phyloP scores from a whole-genome alignment of 2,888 invertebrate species.

The Nezara viridula region DNA sequence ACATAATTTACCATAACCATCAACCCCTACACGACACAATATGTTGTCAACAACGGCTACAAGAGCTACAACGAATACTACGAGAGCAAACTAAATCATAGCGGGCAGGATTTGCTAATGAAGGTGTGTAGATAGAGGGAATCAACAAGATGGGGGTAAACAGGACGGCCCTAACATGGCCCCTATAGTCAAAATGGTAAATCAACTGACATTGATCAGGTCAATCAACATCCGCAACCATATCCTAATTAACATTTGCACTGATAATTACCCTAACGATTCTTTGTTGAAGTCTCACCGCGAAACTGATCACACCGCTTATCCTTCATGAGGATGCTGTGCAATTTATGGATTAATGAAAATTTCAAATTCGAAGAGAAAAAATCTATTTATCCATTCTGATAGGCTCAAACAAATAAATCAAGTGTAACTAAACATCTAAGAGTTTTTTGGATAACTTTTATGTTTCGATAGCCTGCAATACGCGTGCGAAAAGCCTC shows the following conservation, averaged over 20 bases:
- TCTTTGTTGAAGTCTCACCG: background rate
- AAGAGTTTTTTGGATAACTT: too few species aligned
- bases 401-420: too few species aligned
- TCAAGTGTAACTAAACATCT: too few species aligned
- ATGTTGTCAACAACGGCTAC: background rate
- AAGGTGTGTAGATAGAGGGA: slow-evolving; percentile 13
- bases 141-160: slow-evolving; percentile 3
- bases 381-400: too few species aligned
- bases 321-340: background rate
- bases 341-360: too few species aligned
- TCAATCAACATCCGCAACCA: slow-evolving; percentile 40
- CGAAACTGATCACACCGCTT: background rate
- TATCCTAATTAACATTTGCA: slow-evolving; percentile 20
- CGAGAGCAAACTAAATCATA: background rate
- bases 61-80: slow-evolving; percentile 28
- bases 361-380: too few species aligned
- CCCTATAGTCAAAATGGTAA: slow-evolving; percentile 33
- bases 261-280: slow-evolving; percentile 27
- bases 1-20: background rate
- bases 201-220: slow-evolving; percentile 32
- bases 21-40: background rate
- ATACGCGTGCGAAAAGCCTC: too few species aligned
- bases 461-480: too few species aligned
- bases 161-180: background rate
- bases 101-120: slow-evolving; percentile 16